Evolutionary conservation across 1,140 invertebrate species (phyloP), one percentile per base, ranked within the genome.

Genomic region (Drosophila nigrodunni): DNA sequence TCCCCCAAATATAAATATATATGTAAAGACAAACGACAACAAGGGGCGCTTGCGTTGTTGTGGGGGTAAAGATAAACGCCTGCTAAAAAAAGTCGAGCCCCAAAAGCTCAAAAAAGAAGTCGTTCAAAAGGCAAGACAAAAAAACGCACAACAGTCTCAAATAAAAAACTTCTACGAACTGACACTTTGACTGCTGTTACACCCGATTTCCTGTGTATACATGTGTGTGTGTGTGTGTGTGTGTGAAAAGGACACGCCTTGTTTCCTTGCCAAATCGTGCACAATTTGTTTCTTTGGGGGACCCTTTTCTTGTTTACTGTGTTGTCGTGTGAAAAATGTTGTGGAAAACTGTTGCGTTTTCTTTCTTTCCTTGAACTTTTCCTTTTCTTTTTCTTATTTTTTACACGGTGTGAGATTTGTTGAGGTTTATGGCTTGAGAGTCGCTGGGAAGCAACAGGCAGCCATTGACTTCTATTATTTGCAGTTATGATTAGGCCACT

Each of bases 31-130:
- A 74, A 74, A 57, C 58, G 50, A 64, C 58, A 39, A 65, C 61
- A 57, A 52, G 47, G 47, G 62, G 62, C 70, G 46, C 21, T 50
- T n/a, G 9, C 25, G 25, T 18, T 21, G 15, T 18, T 34, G 39
- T 6, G 35, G 35, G 11, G 13, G 11, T 6, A 49, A 88, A 77
- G 78, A 83, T 80, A 82, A 82, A 82, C 76, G 83, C 52, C 73
- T 30, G 59, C 9, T 58, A 71, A 57, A 71, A 71, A 57, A 71
- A 71, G 73, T 71, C 54, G 41, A 60, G 55, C 61, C 18, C 7
- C 41, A 39, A 64, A 77, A 60, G 55, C 61, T n/a, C 7, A 34
- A 39, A 64, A 77, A 73, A 62, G 74, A 39, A 74, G 59, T 59
- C 75, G 71, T 74, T 68, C 72, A 78, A 76, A 72, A 72, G 77